phyloP scores from a whole-genome alignment of 2,113 vertebrate species.

The Rana temporaria region DNA sequence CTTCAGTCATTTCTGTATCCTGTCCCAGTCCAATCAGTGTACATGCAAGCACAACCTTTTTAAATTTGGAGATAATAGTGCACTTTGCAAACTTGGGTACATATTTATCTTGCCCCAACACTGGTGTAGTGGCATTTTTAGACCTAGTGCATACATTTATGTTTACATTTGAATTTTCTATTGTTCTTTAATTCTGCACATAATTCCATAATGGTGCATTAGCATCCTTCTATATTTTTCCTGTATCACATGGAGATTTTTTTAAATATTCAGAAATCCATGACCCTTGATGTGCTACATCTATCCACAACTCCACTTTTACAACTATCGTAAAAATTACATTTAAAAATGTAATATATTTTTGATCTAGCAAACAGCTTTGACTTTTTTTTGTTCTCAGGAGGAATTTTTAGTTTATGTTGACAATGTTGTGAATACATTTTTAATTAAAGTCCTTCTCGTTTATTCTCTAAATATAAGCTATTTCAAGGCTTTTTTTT shows the following conservation, averaged over 20 bases:
- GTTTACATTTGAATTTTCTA: too few relatives aligned
- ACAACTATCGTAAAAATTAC: not conserved
- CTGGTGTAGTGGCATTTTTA: too few relatives aligned
- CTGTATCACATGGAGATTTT: not conserved
- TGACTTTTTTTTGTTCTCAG: not conserved
- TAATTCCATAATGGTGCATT: too few relatives aligned
- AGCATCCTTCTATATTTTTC: too few relatives aligned
- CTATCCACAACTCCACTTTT: not conserved
- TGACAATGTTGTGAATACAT: not conserved
- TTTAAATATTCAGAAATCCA: not conserved
- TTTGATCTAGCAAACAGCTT: not conserved
- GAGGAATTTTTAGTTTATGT: not conserved
- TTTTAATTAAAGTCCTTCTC: not conserved
- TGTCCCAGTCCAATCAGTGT: too few relatives aligned
- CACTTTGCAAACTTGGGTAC: too few relatives aligned
- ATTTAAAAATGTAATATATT: not conserved
- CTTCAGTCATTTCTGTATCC: too few relatives aligned
- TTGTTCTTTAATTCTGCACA: too few relatives aligned
- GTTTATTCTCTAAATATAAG: not conserved
- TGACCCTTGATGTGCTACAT: not conserved
- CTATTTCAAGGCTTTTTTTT: not conserved
- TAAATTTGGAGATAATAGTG: too few relatives aligned
- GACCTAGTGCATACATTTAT: too few relatives aligned
- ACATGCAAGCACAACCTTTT: too few relatives aligned
- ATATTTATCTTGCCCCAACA: too few relatives aligned